Conservation (phyloP, 2,888 invertebrate genomes). For the Caenorhabditis sp. region DNA sequence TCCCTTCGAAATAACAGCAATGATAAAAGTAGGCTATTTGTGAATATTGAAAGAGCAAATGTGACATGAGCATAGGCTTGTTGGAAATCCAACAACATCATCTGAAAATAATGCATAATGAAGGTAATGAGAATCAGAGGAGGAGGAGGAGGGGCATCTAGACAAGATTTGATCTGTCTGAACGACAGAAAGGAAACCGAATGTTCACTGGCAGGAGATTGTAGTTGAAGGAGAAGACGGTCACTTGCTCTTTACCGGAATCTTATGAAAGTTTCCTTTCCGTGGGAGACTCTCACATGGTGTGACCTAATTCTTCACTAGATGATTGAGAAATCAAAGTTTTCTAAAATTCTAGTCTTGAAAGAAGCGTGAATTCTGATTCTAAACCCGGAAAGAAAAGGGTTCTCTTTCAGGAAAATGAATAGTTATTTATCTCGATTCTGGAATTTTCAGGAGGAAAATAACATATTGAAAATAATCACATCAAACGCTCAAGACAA, state of each 20-base stretch:
- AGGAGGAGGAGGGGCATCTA: neutral
- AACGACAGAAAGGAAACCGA: neutral
- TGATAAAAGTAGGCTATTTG: constrained; percentile 37
- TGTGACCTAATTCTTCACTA: neutral
- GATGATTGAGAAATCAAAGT: neutral
- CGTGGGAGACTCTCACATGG: neutral
- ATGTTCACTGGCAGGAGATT: neutral
- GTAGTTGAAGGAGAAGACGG: neutral
- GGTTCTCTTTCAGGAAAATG: too few species aligned
- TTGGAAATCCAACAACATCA: constrained; percentile 54
- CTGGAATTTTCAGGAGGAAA: too few species aligned
- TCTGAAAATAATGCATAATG: constrained; percentile 25
- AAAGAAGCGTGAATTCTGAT: too few species aligned
- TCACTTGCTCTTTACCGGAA: too few species aligned
- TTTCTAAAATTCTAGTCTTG: too few species aligned
- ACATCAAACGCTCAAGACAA: too few species aligned
- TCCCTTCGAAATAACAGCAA: constrained; percentile 47
- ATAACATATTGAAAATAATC: too few species aligned
- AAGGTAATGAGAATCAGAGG: neutral
- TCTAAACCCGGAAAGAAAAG: too few species aligned
- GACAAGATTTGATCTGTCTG: constrained; percentile 7
- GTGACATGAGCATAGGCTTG: constrained; percentile 53
- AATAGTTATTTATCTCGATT: too few species aligned
- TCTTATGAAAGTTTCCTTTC: neutral
- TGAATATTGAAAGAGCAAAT: constrained; percentile 47